These are phyloP conservation scores for Spongilla lacustris DNA, from an alignment of 37 sponge, comb jelly and placozoan genomes.

Conservation along the genomic window DNA sequence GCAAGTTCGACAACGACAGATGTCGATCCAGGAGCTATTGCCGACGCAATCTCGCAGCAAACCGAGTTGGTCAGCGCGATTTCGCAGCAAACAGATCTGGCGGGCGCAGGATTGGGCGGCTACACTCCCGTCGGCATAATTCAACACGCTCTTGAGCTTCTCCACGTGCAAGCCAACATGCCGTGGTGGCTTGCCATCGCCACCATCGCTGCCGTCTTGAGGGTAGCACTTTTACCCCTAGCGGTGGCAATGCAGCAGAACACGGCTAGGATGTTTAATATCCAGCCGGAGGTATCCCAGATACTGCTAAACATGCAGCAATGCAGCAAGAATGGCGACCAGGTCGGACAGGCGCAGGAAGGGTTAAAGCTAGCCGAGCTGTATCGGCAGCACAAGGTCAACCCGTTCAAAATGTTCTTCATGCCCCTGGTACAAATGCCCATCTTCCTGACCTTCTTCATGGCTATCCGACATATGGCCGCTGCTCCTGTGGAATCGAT, in stretches of 20 bases:
- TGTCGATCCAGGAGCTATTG: background rate
- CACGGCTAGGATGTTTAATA: slow-evolving; percentile 65
- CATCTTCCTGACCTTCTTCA: slow-evolving; percentile 77
- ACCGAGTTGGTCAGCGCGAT: too few species aligned
- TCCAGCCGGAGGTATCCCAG: slow-evolving; percentile 52
- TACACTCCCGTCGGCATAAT: slow-evolving; percentile 82
- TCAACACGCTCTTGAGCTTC: slow-evolving; percentile 65
- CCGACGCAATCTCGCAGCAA: background rate
- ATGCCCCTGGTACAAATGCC: slow-evolving; percentile 75
- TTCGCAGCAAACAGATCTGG: slow-evolving; percentile 20
- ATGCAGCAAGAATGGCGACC: slow-evolving; percentile 45
- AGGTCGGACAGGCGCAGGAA: slow-evolving; percentile 24
- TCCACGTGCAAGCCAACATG: slow-evolving; percentile 63
- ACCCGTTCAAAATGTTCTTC: slow-evolving; percentile 70
- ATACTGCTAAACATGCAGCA: slow-evolving; percentile 48
- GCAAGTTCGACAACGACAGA: background rate
- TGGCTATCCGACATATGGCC: slow-evolving; percentile 77
- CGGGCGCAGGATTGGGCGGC: slow-evolving; percentile 75
- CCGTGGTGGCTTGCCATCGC: slow-evolving; percentile 94
- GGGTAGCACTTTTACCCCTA: slow-evolving; percentile 64
- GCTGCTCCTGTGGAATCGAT: slow-evolving; percentile 69
- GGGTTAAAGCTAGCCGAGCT: slow-evolving; percentile 29
- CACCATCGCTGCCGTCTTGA: slow-evolving; percentile 39
- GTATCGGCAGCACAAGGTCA: slow-evolving; percentile 61
- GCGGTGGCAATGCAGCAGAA: slow-evolving; percentile 46